These are phyloP conservation scores for Chromoteleia sp. DNA, from an alignment of 2,888 invertebrate genomes.

Conservation along the genomic window DNA sequence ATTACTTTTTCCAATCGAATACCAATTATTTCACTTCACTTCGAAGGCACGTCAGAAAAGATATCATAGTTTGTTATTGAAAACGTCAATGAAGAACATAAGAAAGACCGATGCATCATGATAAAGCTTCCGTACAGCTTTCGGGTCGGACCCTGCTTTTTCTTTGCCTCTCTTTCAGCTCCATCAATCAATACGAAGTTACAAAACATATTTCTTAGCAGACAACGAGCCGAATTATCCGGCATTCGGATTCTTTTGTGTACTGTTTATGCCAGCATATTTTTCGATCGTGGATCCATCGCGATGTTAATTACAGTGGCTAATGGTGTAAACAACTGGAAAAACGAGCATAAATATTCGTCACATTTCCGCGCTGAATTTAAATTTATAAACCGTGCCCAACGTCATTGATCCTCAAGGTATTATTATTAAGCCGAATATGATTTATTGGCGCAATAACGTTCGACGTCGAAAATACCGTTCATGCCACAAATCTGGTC, in stretches of 20 bases:
- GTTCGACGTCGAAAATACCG: constrained; percentile 4
- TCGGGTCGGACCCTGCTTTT: background rate
- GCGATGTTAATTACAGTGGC: constrained; percentile 29
- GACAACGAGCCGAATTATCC: background rate
- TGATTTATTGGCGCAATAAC: constrained; percentile 35
- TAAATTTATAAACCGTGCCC: constrained; percentile 40
- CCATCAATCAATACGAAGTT: constrained; percentile 27
- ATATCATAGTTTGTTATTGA: no score
- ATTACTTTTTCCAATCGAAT: no score
- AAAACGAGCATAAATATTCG: constrained; percentile 19
- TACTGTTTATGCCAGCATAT: constrained; percentile 9
- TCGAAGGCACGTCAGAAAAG: no score
- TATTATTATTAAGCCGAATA: constrained; percentile 3
- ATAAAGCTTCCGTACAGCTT: constrained; percentile 19
- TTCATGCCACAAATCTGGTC: constrained; percentile 38
- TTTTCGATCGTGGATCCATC: constrained; percentile 18
- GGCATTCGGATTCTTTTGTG: constrained; percentile 3
- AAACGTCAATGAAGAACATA: no score
- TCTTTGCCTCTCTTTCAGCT: background rate
- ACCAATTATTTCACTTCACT: no score
- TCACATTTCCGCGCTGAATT: background rate
- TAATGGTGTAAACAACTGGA: constrained; percentile 29
- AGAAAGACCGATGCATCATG: background rate
- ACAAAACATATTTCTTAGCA: constrained; percentile 15
- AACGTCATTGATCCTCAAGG: constrained; percentile 24